Percentiles rank a stretch among this genome's conserved stretches.
phyloP scores from a whole-genome alignment of 2,888 invertebrate genomes.

The Dolichomitus sp. region DNA sequence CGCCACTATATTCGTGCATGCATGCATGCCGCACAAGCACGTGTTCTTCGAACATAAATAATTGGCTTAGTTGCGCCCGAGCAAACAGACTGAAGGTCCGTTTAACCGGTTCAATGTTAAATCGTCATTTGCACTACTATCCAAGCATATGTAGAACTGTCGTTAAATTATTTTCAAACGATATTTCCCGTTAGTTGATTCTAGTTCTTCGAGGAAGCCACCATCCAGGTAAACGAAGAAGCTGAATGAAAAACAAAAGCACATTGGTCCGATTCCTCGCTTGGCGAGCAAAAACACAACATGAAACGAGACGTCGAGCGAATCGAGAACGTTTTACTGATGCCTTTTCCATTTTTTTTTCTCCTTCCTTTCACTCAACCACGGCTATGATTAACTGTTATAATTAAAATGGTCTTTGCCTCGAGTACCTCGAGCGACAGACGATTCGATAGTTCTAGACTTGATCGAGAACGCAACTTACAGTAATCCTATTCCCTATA shows the following conservation, averaged over 20 bases:
- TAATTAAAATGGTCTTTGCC: slow-evolving; percentile 57
- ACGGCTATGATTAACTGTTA: slow-evolving; percentile 47
- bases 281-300: slow-evolving; percentile 35
- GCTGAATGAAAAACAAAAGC: slow-evolving; percentile 57
- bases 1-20: neutral
- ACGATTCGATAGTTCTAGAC: slow-evolving; percentile 21
- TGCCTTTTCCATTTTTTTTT: slow-evolving; percentile 38
- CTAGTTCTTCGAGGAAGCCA: slow-evolving; percentile 65
- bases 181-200: slow-evolving; percentile 56
- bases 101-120: slow-evolving; percentile 43
- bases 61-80: slow-evolving; percentile 49
- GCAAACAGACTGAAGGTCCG: slow-evolving; percentile 30
- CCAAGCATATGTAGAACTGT: neutral
- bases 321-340: slow-evolving; percentile 62
- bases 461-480: slow-evolving; percentile 17
- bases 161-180: slow-evolving; percentile 44
- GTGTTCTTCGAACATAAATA: slow-evolving; percentile 48
- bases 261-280: slow-evolving; percentile 62
- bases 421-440: slow-evolving; percentile 24
- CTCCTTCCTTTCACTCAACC: slow-evolving; percentile 44
- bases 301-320: slow-evolving; percentile 62
- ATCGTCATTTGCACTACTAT: neutral
- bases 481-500: slow-evolving; percentile 35
- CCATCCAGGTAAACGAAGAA: slow-evolving; percentile 56
- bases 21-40: slow-evolving; percentile 39